Evolutionary conservation across 2,888 invertebrate species (phyloP).

Genomic region (Sclerodermus sp.): DNA sequence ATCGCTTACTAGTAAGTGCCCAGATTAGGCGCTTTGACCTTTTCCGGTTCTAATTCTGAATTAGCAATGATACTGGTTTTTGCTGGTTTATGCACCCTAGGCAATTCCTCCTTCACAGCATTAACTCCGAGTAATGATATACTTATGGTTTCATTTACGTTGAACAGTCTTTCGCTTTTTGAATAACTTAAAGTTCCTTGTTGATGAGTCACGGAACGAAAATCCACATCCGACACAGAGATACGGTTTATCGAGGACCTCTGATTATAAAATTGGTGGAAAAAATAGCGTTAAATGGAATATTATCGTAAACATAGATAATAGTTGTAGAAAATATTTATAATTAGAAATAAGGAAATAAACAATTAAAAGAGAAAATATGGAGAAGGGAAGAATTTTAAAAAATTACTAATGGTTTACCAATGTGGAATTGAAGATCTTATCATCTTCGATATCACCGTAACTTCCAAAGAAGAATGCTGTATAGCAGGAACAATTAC

Average conservation of each 20-base stretch:
- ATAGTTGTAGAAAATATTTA: too few relatives aligned
- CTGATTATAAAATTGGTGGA: too few relatives aligned
- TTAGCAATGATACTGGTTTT: conserved; percentile 19
- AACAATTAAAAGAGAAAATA: too few relatives aligned
- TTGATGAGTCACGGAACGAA: neutral
- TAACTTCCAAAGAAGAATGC: conserved; percentile 19
- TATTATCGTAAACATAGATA: neutral
- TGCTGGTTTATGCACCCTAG: conserved; percentile 8
- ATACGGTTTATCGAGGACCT: neutral
- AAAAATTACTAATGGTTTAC: conserved; percentile 17
- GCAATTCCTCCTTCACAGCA: conserved; percentile 12
- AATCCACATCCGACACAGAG: neutral
- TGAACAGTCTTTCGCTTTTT: neutral
- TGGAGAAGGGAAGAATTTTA: too few relatives aligned
- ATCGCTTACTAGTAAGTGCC: neutral
- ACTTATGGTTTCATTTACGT: conserved; percentile 6
- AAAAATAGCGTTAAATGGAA: too few relatives aligned
- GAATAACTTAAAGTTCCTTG: conserved; percentile 1
- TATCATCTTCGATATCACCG: conserved; percentile 5
- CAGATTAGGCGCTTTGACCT: neutral
- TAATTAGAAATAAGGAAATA: too few relatives aligned
- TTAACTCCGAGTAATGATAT: conserved; percentile 14
- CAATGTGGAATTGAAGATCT: conserved; percentile 9
- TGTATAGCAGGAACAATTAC: conserved; percentile 23
- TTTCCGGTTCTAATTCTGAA: neutral